These are phyloP conservation scores for Muraenolepis orangiensis DNA, from an alignment of 2,797 vertebrate species.

Conservation along the genomic window DNA sequence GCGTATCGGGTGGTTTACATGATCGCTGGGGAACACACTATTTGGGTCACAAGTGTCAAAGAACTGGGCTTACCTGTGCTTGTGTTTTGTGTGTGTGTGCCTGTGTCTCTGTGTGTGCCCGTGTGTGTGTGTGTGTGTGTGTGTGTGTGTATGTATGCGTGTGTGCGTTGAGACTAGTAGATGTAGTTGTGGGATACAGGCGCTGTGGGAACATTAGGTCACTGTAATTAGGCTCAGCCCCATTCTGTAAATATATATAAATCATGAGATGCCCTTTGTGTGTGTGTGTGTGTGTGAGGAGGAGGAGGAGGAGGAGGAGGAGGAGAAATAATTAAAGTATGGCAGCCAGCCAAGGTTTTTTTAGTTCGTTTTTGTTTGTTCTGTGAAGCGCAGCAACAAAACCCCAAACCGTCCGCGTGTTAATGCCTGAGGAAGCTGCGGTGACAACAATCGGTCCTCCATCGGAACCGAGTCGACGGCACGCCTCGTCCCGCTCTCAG, in stretches of 20 bases:
- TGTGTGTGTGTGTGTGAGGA: too few species aligned
- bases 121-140: not conserved
- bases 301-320: too few species aligned
- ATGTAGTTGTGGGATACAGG: not conserved
- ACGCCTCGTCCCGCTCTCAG: not conserved
- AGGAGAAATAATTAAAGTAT: not conserved
- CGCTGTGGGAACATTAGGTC: slow-evolving; percentile 10
- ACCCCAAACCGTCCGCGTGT: not conserved
- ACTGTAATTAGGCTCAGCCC: slow-evolving; percentile 19
- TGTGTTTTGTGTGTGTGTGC: not conserved
- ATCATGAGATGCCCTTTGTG: slow-evolving; percentile 8
- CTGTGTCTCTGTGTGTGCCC: not conserved
- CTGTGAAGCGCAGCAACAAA: not conserved
- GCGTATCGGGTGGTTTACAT: slow-evolving; percentile 49
- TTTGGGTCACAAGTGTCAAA: slow-evolving; percentile 20
- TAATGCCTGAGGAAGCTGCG: too few species aligned
- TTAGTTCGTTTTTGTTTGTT: too few species aligned
- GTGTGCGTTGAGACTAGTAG: not conserved
- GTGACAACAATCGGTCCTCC: too few species aligned
- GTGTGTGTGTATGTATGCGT: too few species aligned
- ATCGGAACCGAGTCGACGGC: too few species aligned
- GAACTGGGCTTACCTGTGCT: slow-evolving; percentile 14
- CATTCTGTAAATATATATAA: slow-evolving; percentile 18
- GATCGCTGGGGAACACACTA: slow-evolving; percentile 16
- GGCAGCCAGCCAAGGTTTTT: not conserved